Evolutionary conservation across 2,888 invertebrate genomes (phyloP), one percentile per base, ranked within the genome.

Genomic region (Ectemnius lituratus): DNA sequence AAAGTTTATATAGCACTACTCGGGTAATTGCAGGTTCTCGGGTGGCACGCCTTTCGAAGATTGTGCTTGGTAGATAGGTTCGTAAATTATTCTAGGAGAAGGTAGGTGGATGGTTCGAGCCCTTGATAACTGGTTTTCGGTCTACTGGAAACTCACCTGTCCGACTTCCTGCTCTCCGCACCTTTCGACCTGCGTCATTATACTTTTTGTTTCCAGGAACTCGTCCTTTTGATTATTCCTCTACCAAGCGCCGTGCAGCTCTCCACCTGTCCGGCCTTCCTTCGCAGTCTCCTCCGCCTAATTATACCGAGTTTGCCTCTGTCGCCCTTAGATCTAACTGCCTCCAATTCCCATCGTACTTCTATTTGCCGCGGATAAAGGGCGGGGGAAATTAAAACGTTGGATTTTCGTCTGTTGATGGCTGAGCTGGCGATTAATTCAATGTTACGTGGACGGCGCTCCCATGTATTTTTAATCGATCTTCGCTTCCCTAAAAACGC

Each of bases 371-470:
- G 37, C 6, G 37, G 5, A 37, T 37, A 37, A 37, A 37, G 37
- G 37, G 6, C 37, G 37, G n/a, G n/a, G 16, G 13, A 28, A 37
- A 37, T 37, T 37, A 37, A 37, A 37, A 37, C 37, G 37, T 37
- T 37, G 37, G 37, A 69, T 75, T 80, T 73, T 75, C 75, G 77
- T 70, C 73, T 74, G 69, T 78, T 70, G 76, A 78, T 75, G 81
- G 74, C 79, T 81, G 81, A 82, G 82, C 81, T 81, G 79, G 78
- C 83, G 80, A 75, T 81, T 84, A 84, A 82, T 81, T 80, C 79
- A 79, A 84, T 37, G 37, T 37, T 37, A 37, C 6, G 81, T 78
- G 80, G 77, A 78, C 73, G 57, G 52, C 27, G 66, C 59, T 65
- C 37, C 37, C 37, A 37, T 66, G 65, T 59, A 66, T 70, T 52